phyloP scores from a whole-genome alignment of 2,797 vertebrate species.

The Heterohyrax brucei region DNA sequence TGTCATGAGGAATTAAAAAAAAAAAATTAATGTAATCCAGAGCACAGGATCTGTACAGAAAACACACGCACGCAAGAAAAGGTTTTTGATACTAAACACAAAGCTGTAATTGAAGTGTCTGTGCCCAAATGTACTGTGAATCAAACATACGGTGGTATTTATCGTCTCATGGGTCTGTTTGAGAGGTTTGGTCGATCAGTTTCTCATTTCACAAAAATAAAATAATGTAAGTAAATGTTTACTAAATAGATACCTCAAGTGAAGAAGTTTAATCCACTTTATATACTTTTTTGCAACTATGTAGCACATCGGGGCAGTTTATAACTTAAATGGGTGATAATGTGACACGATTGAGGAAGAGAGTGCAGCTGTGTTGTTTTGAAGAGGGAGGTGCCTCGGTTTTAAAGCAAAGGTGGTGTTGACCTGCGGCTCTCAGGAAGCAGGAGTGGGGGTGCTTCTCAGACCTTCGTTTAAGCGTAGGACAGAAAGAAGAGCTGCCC shows the following conservation, averaged over 20 bases:
- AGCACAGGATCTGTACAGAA: conserved; percentile 22
- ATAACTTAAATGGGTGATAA: not conserved
- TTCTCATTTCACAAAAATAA: conserved; percentile 72
- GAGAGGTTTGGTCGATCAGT: conserved; percentile 65
- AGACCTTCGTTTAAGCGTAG: not conserved
- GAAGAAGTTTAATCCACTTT: conserved; percentile 47
- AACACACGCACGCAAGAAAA: conserved; percentile 7
- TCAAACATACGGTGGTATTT: conserved; percentile 70
- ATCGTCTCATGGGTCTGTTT: conserved; percentile 65
- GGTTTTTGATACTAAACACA: conserved; percentile 30
- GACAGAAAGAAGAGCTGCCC: not conserved
- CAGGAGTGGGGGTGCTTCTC: not conserved
- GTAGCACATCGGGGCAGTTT: conserved; percentile 1
- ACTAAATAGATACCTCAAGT: not conserved
- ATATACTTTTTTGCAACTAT: conserved; percentile 62
- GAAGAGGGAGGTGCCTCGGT: not conserved
- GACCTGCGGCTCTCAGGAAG: not conserved
- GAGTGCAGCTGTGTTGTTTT: not conserved
- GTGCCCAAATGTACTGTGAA: conserved; percentile 59
- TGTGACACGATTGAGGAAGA: not conserved
- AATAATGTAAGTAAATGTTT: conserved; percentile 59
- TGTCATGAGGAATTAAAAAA: not conserved
- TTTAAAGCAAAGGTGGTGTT: not conserved
- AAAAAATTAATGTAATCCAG: not conserved
- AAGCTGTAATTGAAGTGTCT: conserved; percentile 64